These are phyloP conservation scores for Drosophila kanapiae DNA, from an alignment of 1,140 invertebrate genomes.

Conservation along the genomic window DNA sequence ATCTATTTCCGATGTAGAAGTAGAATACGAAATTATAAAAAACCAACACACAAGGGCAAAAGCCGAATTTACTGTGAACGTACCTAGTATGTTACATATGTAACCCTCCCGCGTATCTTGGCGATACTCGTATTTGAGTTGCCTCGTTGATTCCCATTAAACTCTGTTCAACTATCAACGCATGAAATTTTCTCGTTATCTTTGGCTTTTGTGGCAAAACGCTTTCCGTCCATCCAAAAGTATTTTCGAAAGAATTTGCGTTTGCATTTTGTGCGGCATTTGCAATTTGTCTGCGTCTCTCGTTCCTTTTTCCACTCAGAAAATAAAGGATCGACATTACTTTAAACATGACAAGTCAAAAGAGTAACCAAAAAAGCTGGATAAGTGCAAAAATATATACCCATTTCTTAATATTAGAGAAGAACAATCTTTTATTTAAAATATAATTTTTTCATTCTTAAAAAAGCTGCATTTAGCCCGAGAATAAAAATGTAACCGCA, in stretches of 20 bases:
- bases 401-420: no score
- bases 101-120: background rate
- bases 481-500: no score
- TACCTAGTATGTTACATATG: no score
- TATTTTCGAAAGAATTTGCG: constrained; percentile 62
- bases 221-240: constrained; percentile 33
- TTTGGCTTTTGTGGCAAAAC: constrained; percentile 58
- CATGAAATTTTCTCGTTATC: constrained; percentile 67
- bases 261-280: constrained; percentile 65
- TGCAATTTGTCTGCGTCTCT: constrained; percentile 51
- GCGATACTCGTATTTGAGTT: constrained; percentile 28
- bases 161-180: constrained; percentile 45
- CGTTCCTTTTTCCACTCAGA: background rate
- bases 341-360: no score
- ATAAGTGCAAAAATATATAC: no score
- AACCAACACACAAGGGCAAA: background rate
- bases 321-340: background rate
- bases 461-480: no score
- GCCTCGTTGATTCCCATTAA: constrained; percentile 46
- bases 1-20: no score
- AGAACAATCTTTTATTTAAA: no score
- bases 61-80: background rate
- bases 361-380: no score
- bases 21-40: no score
- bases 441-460: no score